Percentiles rank a stretch among this genome's conserved stretches.
Evolutionary conservation across 2,888 invertebrate genomes (phyloP).

Genomic region (Heliconius erato): DNA sequence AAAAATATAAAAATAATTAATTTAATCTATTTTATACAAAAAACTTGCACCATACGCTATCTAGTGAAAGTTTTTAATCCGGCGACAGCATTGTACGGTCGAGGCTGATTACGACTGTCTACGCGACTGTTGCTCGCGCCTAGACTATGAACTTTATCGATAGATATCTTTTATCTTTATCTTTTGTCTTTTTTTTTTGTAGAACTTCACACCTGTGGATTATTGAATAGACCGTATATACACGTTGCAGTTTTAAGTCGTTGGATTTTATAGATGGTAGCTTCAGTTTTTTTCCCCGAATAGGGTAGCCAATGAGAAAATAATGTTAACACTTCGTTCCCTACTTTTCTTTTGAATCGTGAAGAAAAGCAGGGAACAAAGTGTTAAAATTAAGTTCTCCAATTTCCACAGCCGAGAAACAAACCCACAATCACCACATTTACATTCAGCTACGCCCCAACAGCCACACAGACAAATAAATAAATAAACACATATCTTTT

Average conservation of each 20-base stretch:
- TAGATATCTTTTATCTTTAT: conserved; percentile 16
- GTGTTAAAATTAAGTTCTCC: too few species aligned
- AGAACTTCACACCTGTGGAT: background rate
- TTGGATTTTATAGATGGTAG: background rate
- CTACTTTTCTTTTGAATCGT: background rate
- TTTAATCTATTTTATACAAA: background rate
- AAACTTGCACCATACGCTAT: conserved; percentile 15
- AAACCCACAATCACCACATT: too few species aligned
- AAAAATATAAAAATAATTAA: background rate
- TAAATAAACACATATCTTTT: conserved; percentile 1
- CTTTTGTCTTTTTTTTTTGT: background rate
- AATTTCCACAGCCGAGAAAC: too few species aligned
- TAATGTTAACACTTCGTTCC: background rate
- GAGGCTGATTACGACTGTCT: conserved; percentile 31
- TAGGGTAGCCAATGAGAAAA: background rate
- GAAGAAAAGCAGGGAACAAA: background rate
- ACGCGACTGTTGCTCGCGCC: background rate
- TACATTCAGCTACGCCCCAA: too few species aligned
- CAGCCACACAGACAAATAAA: background rate
- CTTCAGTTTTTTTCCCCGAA: background rate
- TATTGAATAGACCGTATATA: background rate
- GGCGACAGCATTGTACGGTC: conserved; percentile 25
- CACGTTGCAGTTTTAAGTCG: background rate
- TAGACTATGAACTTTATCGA: conserved; percentile 9
- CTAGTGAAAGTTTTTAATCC: conserved; percentile 22